These are phyloP conservation scores for Callosobruchus maculatus DNA, from an alignment of 2,888 invertebrate species.

Conservation along the genomic window DNA sequence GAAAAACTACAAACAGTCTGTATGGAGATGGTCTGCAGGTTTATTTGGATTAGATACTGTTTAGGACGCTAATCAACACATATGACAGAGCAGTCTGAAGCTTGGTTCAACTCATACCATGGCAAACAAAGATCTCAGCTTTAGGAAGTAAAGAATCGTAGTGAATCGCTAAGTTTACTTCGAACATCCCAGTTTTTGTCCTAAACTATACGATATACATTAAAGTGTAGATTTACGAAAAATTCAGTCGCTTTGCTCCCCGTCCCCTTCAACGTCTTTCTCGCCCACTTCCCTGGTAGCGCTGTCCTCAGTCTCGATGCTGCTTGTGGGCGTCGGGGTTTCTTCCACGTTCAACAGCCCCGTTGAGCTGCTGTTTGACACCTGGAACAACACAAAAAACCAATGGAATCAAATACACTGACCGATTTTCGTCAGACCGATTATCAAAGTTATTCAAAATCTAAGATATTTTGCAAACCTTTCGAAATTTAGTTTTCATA, in stretches of 20 bases:
- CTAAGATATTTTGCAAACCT: too few species aligned
- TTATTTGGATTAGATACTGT: too few species aligned
- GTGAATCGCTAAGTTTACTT: not conserved
- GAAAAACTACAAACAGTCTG: too few species aligned
- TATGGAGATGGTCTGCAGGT: too few species aligned
- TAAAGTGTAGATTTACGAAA: slow-evolving; percentile 17
- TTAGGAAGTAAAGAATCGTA: not conserved
- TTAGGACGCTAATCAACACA: too few species aligned
- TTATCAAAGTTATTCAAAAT: too few species aligned
- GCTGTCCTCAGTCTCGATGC: slow-evolving; percentile 58
- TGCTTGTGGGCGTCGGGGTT: slow-evolving; percentile 57
- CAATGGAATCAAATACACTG: not conserved
- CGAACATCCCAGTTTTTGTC: not conserved
- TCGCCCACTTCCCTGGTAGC: slow-evolving; percentile 54
- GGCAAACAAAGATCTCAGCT: not conserved
- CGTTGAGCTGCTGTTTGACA: slow-evolving; percentile 10
- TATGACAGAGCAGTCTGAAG: too few species aligned
- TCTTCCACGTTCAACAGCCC: slow-evolving; percentile 47
- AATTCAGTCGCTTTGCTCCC: slow-evolving; percentile 56
- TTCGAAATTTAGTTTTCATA: too few species aligned
- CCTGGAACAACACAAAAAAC: not conserved
- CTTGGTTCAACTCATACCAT: slow-evolving; percentile 24
- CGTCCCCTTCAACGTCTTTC: slow-evolving; percentile 56
- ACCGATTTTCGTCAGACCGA: too few species aligned
- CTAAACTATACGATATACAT: not conserved